These are phyloP conservation scores for Meteorus sp. DNA, from an alignment of 1,140 invertebrate species.

Conservation along the genomic window DNA sequence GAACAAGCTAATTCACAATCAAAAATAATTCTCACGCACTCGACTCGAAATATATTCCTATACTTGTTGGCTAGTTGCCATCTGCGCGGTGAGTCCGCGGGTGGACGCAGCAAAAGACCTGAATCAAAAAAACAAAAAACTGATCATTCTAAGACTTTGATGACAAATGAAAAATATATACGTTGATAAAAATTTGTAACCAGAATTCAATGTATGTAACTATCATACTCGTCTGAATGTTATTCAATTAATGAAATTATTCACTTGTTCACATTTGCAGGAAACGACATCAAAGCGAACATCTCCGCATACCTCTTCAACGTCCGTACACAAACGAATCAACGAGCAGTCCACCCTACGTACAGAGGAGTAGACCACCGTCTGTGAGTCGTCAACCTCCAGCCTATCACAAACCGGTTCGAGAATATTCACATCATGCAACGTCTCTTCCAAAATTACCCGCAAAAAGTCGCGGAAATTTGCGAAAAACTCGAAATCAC, in stretches of 20 bases:
- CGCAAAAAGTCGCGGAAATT: conserved; percentile 38
- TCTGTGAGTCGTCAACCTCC: conserved; percentile 29
- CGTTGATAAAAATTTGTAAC: no score
- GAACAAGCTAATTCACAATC: no score
- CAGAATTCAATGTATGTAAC: no score
- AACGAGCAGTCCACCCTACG: conserved; percentile 33
- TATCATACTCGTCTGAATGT: no score
- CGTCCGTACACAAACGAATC: conserved; percentile 40
- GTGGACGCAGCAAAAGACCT: no score
- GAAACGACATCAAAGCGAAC: conserved; percentile 53
- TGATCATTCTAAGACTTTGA: no score
- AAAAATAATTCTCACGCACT: no score
- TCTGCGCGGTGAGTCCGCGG: no score
- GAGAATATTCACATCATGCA: conserved; percentile 42
- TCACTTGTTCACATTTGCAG: conserved; percentile 30
- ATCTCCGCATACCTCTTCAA: conserved; percentile 42
- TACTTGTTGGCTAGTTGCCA: no score
- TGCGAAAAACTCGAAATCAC: conserved; percentile 35
- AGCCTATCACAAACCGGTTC: conserved; percentile 46
- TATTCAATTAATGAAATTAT: background rate
- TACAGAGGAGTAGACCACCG: conserved; percentile 33
- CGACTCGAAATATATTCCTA: no score
- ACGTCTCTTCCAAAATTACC: conserved; percentile 41
- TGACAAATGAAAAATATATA: no score
- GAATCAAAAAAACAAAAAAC: no score